Percentiles rank a stretch among this genome's conserved stretches.
Evolutionary conservation across 2,113 vertebrate species (phyloP).

Genomic region (Chloropsis cyanopogon): DNA sequence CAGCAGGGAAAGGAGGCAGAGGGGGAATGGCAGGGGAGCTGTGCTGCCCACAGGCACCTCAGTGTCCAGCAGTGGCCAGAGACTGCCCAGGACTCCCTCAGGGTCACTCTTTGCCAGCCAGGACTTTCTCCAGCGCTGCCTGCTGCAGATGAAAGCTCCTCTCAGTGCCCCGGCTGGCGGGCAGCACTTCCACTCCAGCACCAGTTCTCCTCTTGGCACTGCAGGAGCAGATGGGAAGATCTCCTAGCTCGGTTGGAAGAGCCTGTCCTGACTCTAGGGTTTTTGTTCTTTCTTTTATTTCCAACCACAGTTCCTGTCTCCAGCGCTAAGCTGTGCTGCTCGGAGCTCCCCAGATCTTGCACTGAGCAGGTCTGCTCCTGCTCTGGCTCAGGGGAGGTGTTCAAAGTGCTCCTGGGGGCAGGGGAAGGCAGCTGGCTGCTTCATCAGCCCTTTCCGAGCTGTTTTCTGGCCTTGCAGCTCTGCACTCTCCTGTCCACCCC

Average conservation of each 20-base stretch:
- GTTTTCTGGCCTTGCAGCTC: background rate
- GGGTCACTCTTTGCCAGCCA: background rate
- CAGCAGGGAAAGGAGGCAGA: background rate
- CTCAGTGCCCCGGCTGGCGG: background rate
- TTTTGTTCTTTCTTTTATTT: background rate
- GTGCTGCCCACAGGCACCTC: background rate
- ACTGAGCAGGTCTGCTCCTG: slow-evolving; percentile 5
- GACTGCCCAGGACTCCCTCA: background rate
- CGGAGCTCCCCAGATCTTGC: background rate
- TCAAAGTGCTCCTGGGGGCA: slow-evolving; percentile 35
- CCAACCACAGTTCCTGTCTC: background rate
- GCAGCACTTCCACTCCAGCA: background rate
- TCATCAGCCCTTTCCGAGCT: background rate
- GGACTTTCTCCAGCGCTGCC: background rate
- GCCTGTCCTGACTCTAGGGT: background rate
- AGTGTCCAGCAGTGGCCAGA: background rate
- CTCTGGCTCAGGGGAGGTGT: background rate
- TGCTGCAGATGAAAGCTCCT: background rate
- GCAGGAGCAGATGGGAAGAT: background rate
- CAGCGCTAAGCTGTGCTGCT: background rate
- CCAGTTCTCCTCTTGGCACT: background rate
- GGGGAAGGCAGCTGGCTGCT: background rate
- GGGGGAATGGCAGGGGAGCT: background rate
- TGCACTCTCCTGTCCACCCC: background rate
- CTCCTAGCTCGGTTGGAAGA: background rate